Percentiles rank a stretch among this genome's conserved stretches.
Evolutionary conservation across 1,140 invertebrate genomes (phyloP).

Genomic region (Caerostris extrusa): DNA sequence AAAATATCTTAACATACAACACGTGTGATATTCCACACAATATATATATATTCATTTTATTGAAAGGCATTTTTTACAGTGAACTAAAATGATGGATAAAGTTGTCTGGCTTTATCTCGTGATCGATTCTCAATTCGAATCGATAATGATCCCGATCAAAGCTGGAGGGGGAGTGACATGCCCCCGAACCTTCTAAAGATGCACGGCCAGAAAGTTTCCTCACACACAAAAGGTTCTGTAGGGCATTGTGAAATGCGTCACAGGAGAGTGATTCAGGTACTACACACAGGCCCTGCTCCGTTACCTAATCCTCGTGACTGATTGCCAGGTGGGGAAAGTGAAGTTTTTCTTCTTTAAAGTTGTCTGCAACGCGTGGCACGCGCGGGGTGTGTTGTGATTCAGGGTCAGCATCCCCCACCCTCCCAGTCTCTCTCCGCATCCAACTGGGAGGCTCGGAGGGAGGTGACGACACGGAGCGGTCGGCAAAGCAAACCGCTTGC

Average conservation of each 20-base stretch:
- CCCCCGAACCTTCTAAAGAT: not conserved
- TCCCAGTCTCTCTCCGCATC: slow-evolving; percentile 30
- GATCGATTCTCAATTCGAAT: slow-evolving; percentile 31
- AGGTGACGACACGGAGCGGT: slow-evolving; percentile 46
- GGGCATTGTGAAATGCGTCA: not conserved
- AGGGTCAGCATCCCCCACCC: slow-evolving; percentile 33
- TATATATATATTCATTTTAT: not conserved
- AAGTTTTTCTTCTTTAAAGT: not conserved
- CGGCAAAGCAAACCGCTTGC: not conserved
- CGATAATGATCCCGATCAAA: not conserved
- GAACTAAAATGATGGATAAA: slow-evolving; percentile 4
- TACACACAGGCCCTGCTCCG: not conserved
- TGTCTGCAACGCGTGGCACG: not conserved
- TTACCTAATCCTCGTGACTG: slow-evolving; percentile 38
- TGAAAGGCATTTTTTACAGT: not conserved
- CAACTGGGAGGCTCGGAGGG: slow-evolving; percentile 8
- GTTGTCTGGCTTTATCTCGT: not conserved
- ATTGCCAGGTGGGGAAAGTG: slow-evolving; percentile 20
- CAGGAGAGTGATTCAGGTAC: slow-evolving; percentile 24
- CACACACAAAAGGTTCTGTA: not conserved
- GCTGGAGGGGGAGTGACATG: not conserved
- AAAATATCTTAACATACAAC: not conserved
- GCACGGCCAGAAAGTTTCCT: not conserved
- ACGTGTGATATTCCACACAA: not conserved
- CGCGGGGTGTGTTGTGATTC: not conserved